These are phyloP conservation scores for Erpetoichthys calabaricus DNA, from an alignment of 2,797 vertebrate genomes.

Conservation along the genomic window DNA sequence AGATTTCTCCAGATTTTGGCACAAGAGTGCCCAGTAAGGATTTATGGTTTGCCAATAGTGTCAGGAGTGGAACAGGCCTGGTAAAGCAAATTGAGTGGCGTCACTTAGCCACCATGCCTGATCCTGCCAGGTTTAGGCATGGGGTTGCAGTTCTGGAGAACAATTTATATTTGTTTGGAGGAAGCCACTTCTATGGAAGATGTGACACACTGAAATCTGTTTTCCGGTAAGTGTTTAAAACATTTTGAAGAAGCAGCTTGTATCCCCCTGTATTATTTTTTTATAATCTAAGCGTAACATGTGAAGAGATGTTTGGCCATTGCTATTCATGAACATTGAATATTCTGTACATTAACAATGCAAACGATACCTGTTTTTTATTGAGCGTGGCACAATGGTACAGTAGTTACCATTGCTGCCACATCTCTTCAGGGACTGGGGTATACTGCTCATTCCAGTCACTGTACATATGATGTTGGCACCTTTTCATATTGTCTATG, in stretches of 20 bases:
- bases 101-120: slow-evolving; percentile 53
- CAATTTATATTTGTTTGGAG: slow-evolving; percentile 63
- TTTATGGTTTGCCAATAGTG: slow-evolving; percentile 69
- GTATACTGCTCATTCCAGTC: too few species aligned
- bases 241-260: neutral
- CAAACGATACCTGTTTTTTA: too few species aligned
- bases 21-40: slow-evolving; percentile 46
- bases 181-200: slow-evolving; percentile 68
- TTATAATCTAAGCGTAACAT: too few species aligned
- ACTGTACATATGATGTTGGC: too few species aligned
- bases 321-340: too few species aligned
- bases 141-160: slow-evolving; percentile 43
- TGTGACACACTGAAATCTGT: slow-evolving; percentile 62
- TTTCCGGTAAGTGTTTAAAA: slow-evolving; percentile 54
- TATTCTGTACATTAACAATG: too few species aligned
- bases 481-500: too few species aligned
- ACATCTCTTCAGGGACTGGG: too few species aligned
- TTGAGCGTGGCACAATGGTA: too few species aligned
- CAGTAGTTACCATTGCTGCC: too few species aligned
- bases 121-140: slow-evolving; percentile 58
- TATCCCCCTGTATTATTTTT: too few species aligned
- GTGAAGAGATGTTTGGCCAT: too few species aligned
- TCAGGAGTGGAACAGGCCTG: slow-evolving; percentile 55
- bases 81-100: slow-evolving; percentile 65
- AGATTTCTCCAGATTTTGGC: slow-evolving; percentile 42